Base-by-base conservation (phyloP, 2,797 vertebrate species). In the Taenioides sp. region DNA sequence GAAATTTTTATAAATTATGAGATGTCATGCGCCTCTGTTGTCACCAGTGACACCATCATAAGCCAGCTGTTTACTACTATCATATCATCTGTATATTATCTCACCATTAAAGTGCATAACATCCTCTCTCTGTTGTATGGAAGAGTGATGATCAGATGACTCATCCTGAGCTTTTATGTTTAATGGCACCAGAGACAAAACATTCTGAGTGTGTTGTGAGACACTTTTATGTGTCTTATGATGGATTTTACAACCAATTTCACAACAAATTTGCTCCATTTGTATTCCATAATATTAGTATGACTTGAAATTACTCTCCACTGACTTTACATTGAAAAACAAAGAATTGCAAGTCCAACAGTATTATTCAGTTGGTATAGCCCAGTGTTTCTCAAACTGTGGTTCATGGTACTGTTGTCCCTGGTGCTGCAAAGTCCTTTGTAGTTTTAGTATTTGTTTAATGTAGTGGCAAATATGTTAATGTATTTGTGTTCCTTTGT, bases 101-200 rank as follows among this genome's bases (percentile, higher is more conserved):
- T 49, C 23, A 52, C 31, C 23, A 22, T 65, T 49, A 27, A 65
- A 65, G 25, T 3, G 14, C 23, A 65, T 49, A 25, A 65, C 23
- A 49, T 65, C 64, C 23, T 50, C 43, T 47, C 34, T 47, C n/a
- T 37, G 37, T 64, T 64, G n/a, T 43, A 43, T 43, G 23, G 61
- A 49, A 31, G 65, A 66, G 47, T 54, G 27, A 66, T 54, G 65
- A 66, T 66, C 49, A 66, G 23, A 65, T 66, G 65, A 66, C 49
- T 66, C 65, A 65, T 50, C 23, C 43, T 5, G 43, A 50, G 43
- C 22, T 64, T 50, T 50, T 49, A 65, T 52, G 65, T 66, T 52
- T 28, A 27, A 54, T 52, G 27, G 65, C 49, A 66, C 49, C 12
- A 66, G 25, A 66, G 47, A 66, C 47, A 18, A 66, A 66, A 66